phyloP scores from a whole-genome alignment of 2,888 invertebrate species.

The Trisateles emortualis region DNA sequence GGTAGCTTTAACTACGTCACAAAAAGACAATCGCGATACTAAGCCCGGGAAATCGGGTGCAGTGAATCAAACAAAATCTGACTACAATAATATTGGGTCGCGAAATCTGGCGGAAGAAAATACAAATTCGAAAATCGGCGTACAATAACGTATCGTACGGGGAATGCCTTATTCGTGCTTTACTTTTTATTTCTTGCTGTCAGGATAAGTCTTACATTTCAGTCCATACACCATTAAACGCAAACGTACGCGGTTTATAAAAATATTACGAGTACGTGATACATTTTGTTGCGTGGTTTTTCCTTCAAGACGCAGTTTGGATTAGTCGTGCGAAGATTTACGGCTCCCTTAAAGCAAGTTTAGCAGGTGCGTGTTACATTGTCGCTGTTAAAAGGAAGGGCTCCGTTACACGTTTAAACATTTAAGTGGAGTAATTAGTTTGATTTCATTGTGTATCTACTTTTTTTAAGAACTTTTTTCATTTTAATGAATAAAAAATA shows the following conservation, averaged over 20 bases:
- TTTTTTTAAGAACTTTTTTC: no score
- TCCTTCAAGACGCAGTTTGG: conserved; percentile 58
- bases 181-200: conserved; percentile 49
- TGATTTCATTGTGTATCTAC: conserved; percentile 18
- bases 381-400: conserved; percentile 36
- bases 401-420: conserved; percentile 38
- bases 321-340: conserved; percentile 70
- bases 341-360: conserved; percentile 50
- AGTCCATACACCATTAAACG: conserved; percentile 60
- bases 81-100: conserved; percentile 28
- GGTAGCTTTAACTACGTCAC: conserved; percentile 16
- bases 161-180: conserved; percentile 24
- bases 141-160: conserved; percentile 18
- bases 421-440: conserved; percentile 35
- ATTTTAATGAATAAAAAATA: no score
- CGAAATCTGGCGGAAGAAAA: conserved; percentile 25
- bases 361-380: conserved; percentile 53
- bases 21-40: conserved; percentile 27
- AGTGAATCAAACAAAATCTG: conserved; percentile 34
- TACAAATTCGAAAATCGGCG: conserved; percentile 30
- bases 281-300: conserved; percentile 54
- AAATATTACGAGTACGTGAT: conserved; percentile 63
- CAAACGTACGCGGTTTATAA: conserved; percentile 65
- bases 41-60: conserved; percentile 24
- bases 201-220: conserved; percentile 47